Percentiles rank a stretch among this genome's conserved stretches.
Evolutionary conservation across 2,113 vertebrate species (phyloP).

Genomic region (Hipposideros armiger): DNA sequence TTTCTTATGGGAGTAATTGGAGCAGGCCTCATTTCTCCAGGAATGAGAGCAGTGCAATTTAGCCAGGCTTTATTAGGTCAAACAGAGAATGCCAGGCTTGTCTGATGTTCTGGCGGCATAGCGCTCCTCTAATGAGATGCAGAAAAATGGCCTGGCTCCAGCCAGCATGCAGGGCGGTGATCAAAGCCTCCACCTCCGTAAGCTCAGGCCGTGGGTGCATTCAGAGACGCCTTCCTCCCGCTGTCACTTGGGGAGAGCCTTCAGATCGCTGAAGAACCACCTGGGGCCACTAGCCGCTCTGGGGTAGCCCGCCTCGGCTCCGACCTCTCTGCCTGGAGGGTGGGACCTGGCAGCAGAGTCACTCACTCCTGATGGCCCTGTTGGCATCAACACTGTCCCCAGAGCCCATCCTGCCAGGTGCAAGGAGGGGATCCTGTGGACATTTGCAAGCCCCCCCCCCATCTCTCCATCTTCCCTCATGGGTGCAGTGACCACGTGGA

Average conservation of each 20-base stretch:
- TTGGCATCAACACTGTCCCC: background rate
- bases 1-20: slow-evolving; percentile 67
- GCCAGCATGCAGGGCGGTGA: background rate
- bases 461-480: background rate
- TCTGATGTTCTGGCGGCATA: background rate
- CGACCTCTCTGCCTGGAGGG: background rate
- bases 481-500: background rate
- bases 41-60: background rate
- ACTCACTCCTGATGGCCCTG: background rate
- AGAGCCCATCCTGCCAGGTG: background rate
- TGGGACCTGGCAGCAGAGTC: background rate
- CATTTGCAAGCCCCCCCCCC: background rate
- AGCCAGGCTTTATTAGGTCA: background rate
- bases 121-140: background rate
- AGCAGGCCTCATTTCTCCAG: slow-evolving; percentile 18
- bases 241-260: background rate
- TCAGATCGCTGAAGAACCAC: fast-evolving
- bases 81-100: slow-evolving; percentile 52
- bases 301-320: background rate
- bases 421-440: background rate
- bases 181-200: background rate
- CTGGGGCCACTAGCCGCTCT: background rate
- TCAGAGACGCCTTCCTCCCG: background rate
- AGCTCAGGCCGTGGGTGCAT: background rate
- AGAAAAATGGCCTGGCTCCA: background rate